phyloP scores from a whole-genome alignment of 1,140 invertebrate genomes.

The Caerostris darwini region DNA sequence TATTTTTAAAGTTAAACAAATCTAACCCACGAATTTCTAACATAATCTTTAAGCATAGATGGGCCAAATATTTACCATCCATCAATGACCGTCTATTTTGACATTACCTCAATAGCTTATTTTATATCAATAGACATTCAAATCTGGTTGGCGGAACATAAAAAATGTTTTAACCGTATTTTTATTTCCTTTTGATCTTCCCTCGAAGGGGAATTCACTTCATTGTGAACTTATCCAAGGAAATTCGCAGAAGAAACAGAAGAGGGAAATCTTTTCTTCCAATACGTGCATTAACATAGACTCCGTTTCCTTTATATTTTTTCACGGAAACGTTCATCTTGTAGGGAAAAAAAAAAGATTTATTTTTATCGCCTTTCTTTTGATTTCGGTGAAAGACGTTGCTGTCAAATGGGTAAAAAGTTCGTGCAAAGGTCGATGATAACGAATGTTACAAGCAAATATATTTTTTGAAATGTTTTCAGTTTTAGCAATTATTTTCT shows the following conservation, averaged over 20 bases:
- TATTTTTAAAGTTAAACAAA: no score
- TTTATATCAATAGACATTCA: background rate
- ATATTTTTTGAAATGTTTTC: background rate
- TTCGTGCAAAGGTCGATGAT: background rate
- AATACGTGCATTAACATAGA: background rate
- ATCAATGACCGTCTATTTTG: no score
- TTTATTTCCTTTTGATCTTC: background rate
- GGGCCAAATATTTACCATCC: background rate
- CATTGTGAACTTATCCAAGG: background rate
- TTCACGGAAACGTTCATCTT: background rate
- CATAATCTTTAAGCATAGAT: background rate
- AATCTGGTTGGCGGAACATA: background rate
- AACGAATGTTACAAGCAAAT: background rate
- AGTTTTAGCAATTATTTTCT: background rate
- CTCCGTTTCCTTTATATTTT: background rate
- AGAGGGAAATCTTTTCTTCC: background rate
- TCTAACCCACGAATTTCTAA: no score
- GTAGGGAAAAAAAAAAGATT: background rate
- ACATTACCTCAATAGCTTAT: background rate
- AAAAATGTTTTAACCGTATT: background rate
- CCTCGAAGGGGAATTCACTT: background rate
- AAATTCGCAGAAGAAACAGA: background rate
- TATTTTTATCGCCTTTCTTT: background rate
- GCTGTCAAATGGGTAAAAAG: background rate
- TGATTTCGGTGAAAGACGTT: background rate